Evolutionary conservation across 2,113 vertebrate species (phyloP).

Genomic region (Megaleporinus macrocephalus): DNA sequence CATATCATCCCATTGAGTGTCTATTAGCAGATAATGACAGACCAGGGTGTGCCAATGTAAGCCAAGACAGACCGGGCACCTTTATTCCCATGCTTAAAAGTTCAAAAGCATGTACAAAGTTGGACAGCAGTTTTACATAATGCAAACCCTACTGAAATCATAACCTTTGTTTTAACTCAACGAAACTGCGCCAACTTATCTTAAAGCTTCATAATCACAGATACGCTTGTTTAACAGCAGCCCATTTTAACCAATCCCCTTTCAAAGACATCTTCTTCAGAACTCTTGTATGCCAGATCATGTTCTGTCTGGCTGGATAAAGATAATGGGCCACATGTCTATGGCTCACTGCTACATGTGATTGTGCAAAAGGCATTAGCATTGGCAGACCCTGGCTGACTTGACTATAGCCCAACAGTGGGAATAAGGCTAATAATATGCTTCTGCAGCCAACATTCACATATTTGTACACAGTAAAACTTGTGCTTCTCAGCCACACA

Average conservation of each 20-base stretch:
- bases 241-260: too few species aligned
- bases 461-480: conserved; percentile 1
- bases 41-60: background rate
- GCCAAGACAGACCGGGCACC: too few species aligned
- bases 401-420: background rate
- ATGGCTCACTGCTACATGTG: too few species aligned
- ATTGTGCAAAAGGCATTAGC: too few species aligned
- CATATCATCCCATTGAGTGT: conserved; percentile 2
- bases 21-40: background rate
- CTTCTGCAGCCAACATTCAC: background rate
- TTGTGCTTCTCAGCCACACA: conserved; percentile 1
- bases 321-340: too few species aligned
- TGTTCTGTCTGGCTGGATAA: too few species aligned
- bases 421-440: background rate
- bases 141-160: background rate
- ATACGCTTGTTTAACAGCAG: background rate
- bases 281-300: too few species aligned
- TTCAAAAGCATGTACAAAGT: too few species aligned
- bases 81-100: too few species aligned
- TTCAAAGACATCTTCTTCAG: too few species aligned
- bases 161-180: background rate
- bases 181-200: background rate
- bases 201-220: background rate
- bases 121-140: too few species aligned
- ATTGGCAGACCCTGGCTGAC: too few species aligned